phyloP scores from a whole-genome alignment of 2,888 invertebrate genomes.

The Protonemura montana region DNA sequence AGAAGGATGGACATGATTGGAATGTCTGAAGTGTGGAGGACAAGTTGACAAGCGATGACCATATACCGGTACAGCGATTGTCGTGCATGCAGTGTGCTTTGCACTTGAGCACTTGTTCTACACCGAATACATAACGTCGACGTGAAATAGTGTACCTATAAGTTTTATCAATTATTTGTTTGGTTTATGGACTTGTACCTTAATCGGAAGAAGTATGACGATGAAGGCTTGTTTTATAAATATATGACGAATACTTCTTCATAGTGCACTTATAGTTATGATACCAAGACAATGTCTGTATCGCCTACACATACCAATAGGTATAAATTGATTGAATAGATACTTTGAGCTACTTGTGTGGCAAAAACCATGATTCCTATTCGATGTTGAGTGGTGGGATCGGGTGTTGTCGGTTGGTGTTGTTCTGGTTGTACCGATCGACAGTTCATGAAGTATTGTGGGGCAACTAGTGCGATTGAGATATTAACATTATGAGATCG shows the following conservation, averaged over 20 bases:
- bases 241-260: too few relatives aligned
- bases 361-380: not conserved
- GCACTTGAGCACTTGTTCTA: not conserved
- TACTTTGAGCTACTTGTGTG: not conserved
- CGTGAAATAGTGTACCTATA: not conserved
- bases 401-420: not conserved
- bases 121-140: not conserved
- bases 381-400: not conserved
- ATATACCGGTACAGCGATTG: not conserved
- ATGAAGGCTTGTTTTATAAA: not conserved
- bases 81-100: not conserved
- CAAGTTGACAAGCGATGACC: not conserved
- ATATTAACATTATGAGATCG: not conserved
- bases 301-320: not conserved
- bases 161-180: not conserved
- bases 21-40: not conserved
- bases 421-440: not conserved
- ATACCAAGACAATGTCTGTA: not conserved
- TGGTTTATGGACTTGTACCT: not conserved
- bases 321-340: not conserved
- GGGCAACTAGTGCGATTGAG: not conserved
- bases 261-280: not conserved
- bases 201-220: not conserved
- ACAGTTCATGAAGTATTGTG: not conserved
- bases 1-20: conserved; percentile 3